These are phyloP conservation scores for Dolichallabes microphthalmus DNA, from an alignment of 2,113 vertebrate species.

Conservation along the genomic window DNA sequence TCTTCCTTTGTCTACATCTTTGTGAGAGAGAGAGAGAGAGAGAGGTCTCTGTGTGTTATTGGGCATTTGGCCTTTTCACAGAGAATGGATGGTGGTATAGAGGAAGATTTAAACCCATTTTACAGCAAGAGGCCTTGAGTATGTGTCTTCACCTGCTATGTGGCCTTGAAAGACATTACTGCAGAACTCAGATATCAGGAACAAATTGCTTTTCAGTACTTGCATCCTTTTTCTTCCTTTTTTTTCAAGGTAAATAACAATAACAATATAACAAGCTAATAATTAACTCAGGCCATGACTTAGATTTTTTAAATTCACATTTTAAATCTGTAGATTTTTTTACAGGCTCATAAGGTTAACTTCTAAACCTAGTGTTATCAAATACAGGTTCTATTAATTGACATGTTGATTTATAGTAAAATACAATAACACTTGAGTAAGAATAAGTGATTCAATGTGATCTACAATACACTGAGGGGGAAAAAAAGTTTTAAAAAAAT, in stretches of 20 bases:
- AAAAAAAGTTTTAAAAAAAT: too few species aligned
- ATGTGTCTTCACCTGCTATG: conserved; percentile 19
- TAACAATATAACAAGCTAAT: background rate
- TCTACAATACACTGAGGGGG: too few species aligned
- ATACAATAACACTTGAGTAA: background rate
- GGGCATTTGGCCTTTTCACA: conserved; percentile 36
- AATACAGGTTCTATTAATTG: too few species aligned
- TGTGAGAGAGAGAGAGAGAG: background rate
- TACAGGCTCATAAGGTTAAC: background rate
- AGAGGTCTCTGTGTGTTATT: conserved; percentile 7
- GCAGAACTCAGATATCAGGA: conserved; percentile 22
- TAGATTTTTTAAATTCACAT: too few species aligned
- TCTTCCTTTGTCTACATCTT: conserved; percentile 1
- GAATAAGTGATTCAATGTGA: background rate
- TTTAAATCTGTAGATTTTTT: background rate
- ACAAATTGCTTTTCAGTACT: conserved; percentile 13
- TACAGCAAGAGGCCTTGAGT: conserved; percentile 27
- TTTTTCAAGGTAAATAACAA: background rate
- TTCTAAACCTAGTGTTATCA: background rate
- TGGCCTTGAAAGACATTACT: conserved; percentile 25
- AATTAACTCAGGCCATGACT: background rate
- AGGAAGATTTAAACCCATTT: conserved; percentile 40
- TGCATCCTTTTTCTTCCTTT: background rate
- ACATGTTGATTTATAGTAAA: background rate
- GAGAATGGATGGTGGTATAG: conserved; percentile 31